Conservation (phyloP, 2,113 vertebrate genomes). For the Hypomesus transpacificus region DNA sequence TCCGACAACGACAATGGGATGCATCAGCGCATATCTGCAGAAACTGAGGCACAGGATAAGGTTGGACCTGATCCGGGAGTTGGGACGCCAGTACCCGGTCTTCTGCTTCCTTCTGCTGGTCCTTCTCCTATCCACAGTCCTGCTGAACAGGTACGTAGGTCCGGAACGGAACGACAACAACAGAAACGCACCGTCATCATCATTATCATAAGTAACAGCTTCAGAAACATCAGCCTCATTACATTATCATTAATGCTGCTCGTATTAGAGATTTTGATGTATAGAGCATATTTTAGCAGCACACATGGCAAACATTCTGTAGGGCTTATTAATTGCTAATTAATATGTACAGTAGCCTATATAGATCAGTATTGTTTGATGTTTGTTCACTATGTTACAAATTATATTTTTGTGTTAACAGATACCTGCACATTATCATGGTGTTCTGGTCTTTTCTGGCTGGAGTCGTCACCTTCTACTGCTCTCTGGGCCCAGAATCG, state of each 20-base stretch:
- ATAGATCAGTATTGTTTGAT: too few relatives aligned
- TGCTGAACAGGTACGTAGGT: constrained; percentile 81
- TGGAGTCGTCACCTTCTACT: constrained; percentile 91
- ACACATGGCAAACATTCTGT: too few relatives aligned
- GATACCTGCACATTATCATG: constrained; percentile 92
- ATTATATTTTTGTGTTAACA: constrained; percentile 49
- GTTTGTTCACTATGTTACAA: not conserved
- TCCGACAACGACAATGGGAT: constrained; percentile 50
- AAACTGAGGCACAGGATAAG: constrained; percentile 69
- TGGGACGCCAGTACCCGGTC: constrained; percentile 86
- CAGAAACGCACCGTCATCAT: too few relatives aligned
- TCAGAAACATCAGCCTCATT: not conserved
- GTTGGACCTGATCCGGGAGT: constrained; percentile 77
- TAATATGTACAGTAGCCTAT: too few relatives aligned
- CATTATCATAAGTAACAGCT: too few relatives aligned
- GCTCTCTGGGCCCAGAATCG: constrained; percentile 84
- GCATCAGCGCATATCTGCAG: constrained; percentile 50
- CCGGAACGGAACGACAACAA: not conserved
- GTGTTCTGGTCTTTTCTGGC: constrained; percentile 96
- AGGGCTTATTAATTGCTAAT: too few relatives aligned
- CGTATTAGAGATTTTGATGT: too few relatives aligned
- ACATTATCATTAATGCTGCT: not conserved
- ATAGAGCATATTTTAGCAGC: too few relatives aligned
- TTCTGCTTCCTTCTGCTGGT: constrained; percentile 84
- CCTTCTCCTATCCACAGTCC: constrained; percentile 79